These are phyloP conservation scores for Agriopis leucophaearia DNA, from an alignment of 2,888 invertebrate genomes.

Conservation along the genomic window DNA sequence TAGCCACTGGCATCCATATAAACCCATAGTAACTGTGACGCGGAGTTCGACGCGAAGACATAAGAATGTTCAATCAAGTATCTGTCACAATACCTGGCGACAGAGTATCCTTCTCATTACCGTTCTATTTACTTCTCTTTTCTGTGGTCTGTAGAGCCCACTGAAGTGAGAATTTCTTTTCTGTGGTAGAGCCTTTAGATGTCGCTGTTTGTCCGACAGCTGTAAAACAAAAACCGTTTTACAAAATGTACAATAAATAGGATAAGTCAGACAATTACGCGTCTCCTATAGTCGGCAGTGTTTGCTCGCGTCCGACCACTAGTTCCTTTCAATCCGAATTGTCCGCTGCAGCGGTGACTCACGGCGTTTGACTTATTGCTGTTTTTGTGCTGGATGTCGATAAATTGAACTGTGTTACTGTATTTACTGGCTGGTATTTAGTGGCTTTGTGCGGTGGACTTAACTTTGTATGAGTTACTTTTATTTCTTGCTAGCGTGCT, in stretches of 20 bases:
- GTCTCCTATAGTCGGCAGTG: slow-evolving; percentile 18
- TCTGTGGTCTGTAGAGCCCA: too few relatives aligned
- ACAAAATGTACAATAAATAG: background rate
- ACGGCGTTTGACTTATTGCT: slow-evolving; percentile 65
- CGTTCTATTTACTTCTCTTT: too few relatives aligned
- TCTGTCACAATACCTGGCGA: too few relatives aligned
- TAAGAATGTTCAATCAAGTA: too few relatives aligned
- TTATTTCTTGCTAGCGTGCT: background rate
- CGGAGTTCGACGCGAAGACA: too few relatives aligned
- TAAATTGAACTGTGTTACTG: slow-evolving; percentile 47
- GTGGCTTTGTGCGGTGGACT: slow-evolving; percentile 12
- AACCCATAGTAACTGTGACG: too few relatives aligned
- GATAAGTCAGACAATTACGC: slow-evolving; percentile 17
- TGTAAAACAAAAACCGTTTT: background rate
- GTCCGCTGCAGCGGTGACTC: slow-evolving; percentile 69
- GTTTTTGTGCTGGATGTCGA: slow-evolving; percentile 50
- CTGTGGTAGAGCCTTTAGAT: too few relatives aligned
- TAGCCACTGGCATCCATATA: too few relatives aligned
- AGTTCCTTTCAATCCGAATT: slow-evolving; percentile 74
- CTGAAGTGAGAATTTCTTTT: too few relatives aligned
- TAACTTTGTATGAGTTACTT: background rate
- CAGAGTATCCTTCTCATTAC: too few relatives aligned
- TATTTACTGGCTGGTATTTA: slow-evolving; percentile 41
- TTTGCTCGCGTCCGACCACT: slow-evolving; percentile 51
- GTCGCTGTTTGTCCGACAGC: too few relatives aligned